Evolutionary conservation across 2,113 vertebrate genomes (phyloP), one percentile per base, ranked within the genome.

Genomic region (Xerus inauris): DNA sequence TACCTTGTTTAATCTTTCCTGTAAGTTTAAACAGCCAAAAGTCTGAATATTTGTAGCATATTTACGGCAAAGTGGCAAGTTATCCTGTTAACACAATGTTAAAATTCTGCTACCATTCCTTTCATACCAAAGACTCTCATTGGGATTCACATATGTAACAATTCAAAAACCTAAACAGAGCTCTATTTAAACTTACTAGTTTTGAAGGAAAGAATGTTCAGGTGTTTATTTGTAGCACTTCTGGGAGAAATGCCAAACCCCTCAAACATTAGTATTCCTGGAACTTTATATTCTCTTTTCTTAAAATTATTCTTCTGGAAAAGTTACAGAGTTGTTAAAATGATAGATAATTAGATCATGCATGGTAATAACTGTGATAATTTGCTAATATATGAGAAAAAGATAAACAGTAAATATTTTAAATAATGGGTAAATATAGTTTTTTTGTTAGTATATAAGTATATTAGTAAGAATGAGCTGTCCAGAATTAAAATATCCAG

Each of bases 141-240:
- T 87, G 75, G 67, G 76, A 94, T 76, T 95, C 97, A 97, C 89
- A 97, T 93, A 96, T 94, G 94, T 94, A 89, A 95, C 71, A 81
- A 89, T 87, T 96, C 83, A 87, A 94, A 89, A 79, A 76, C 67
- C 84, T 92, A 90, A 94, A 77, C 32, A 89, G 73, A 94, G 85
- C 87, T 95, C 80, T 94, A 81, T 95, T 96, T 94, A 90, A 96
- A 93, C 30, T 47, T 64, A 38, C 75, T 95, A 64, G 0, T 92
- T 97, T 64, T 95, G 90, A 94, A 91, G 9, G 0, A 42, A 5
- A 54, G 38, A 86, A 6, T 59, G 30, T 83, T 97, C 81, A 92
- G 86, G 67, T 38, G 59, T 65, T 65, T 84, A 72, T 69, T 47
- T 96, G 38, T 32, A 81, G 75, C 86, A 85, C 1, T 17, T 51